Percentiles rank a stretch among this genome's conserved stretches.
These are phyloP conservation scores for Pachliopta kotzebuea DNA, from an alignment of 2,888 invertebrate species.

Conservation along the genomic window DNA sequence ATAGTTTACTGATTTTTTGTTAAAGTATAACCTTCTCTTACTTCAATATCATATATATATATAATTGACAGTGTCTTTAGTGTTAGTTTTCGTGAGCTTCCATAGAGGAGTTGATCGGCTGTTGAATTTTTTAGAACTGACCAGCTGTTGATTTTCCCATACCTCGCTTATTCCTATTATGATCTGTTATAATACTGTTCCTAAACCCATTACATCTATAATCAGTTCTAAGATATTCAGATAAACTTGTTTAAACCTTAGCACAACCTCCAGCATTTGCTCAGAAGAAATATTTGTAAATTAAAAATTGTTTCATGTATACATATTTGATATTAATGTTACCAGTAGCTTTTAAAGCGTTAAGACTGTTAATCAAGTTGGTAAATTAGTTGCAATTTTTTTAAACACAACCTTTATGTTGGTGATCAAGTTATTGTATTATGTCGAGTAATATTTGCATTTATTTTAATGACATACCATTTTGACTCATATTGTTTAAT, in stretches of 20 bases:
- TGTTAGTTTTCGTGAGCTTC: neutral
- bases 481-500: neutral
- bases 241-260: neutral
- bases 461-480: neutral
- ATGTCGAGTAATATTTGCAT: neutral
- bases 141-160: no score
- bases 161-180: no score
- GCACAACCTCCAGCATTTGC: neutral
- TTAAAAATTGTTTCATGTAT: constrained; percentile 5
- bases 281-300: constrained; percentile 22
- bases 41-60: no score
- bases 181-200: no score
- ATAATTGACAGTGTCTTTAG: neutral
- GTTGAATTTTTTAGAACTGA: no score
- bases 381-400: neutral
- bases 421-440: neutral
- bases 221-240: neutral
- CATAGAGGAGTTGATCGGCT: neutral
- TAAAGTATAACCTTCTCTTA: no score
- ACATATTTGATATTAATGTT: constrained; percentile 17
- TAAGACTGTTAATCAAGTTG: constrained; percentile 14
- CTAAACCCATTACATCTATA: no score
- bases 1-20: no score
- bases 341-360: constrained; percentile 25
- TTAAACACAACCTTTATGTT: neutral